These are phyloP conservation scores for Okapia johnstoni DNA, from an alignment of 2,113 vertebrate species.

Conservation along the genomic window DNA sequence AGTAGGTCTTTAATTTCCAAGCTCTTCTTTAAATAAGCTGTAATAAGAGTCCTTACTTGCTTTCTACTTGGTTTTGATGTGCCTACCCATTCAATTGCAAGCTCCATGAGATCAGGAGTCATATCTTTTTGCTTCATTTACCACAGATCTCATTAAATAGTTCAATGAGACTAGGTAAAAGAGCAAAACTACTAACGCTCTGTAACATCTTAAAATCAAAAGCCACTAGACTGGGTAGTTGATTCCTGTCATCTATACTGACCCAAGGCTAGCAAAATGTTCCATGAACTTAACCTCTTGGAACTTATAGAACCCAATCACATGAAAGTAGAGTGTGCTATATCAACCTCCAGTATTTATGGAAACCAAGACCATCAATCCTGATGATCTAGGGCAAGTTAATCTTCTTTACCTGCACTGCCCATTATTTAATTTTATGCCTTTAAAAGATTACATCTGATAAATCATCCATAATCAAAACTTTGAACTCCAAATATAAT, in stretches of 20 bases:
- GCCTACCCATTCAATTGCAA: background rate
- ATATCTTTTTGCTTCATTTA: background rate
- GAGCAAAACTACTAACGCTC: background rate
- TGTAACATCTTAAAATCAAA: background rate
- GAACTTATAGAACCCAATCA: background rate
- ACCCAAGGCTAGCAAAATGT: background rate
- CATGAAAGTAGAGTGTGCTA: background rate
- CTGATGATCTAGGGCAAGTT: slow-evolving; percentile 37
- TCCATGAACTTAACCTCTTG: background rate
- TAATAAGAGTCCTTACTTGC: background rate
- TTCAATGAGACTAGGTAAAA: background rate
- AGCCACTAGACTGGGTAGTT: background rate
- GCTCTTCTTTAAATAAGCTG: background rate
- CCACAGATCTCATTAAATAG: background rate
- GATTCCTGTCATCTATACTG: background rate
- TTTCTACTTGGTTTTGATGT: background rate
- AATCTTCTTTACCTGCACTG: slow-evolving; percentile 18
- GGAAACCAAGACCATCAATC: background rate
- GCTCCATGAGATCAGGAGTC: background rate
- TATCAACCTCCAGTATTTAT: background rate
- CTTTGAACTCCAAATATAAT: slow-evolving; percentile 63
- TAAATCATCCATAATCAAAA: slow-evolving; percentile 61
- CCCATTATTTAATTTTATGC: slow-evolving; percentile 58
- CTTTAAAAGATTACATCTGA: slow-evolving; percentile 60
- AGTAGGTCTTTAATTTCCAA: background rate